These are phyloP conservation scores for Smutsia gigantea DNA, from an alignment of 2,797 vertebrate genomes.

Conservation along the genomic window DNA sequence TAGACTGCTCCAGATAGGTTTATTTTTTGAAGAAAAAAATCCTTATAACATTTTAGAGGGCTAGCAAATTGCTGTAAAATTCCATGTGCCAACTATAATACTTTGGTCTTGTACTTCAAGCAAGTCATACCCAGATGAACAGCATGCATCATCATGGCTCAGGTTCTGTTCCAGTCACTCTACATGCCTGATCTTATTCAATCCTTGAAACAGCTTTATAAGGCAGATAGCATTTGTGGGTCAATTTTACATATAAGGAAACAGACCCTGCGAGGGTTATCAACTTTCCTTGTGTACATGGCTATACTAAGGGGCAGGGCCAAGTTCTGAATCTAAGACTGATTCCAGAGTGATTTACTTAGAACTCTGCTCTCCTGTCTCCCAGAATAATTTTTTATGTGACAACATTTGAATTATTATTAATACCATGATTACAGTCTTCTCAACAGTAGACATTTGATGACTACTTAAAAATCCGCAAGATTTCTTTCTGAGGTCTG, in stretches of 20 bases:
- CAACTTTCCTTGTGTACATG: not conserved
- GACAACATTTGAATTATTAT: conserved; percentile 6
- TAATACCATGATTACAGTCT: not conserved
- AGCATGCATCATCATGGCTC: not conserved
- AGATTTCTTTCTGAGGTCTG: not conserved
- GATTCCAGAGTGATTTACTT: not conserved
- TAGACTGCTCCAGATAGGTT: not conserved
- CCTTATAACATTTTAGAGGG: not conserved
- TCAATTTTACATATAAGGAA: not conserved
- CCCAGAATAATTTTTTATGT: not conserved
- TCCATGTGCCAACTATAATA: not conserved
- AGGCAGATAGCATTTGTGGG: not conserved
- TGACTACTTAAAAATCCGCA: not conserved
- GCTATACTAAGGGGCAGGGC: not conserved
- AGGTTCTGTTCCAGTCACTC: not conserved
- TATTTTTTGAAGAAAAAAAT: not conserved
- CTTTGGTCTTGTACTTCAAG: conserved; percentile 41
- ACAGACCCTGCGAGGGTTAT: not conserved
- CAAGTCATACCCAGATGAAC: not conserved
- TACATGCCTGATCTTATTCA: not conserved
- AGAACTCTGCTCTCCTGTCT: not conserved
- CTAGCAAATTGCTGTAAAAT: not conserved
- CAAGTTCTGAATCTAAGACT: not conserved
- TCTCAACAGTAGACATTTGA: not conserved
- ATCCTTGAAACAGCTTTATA: not conserved